phyloP scores from a whole-genome alignment of 92 coral and sea anemone genomes.

The Porites cylindrica region DNA sequence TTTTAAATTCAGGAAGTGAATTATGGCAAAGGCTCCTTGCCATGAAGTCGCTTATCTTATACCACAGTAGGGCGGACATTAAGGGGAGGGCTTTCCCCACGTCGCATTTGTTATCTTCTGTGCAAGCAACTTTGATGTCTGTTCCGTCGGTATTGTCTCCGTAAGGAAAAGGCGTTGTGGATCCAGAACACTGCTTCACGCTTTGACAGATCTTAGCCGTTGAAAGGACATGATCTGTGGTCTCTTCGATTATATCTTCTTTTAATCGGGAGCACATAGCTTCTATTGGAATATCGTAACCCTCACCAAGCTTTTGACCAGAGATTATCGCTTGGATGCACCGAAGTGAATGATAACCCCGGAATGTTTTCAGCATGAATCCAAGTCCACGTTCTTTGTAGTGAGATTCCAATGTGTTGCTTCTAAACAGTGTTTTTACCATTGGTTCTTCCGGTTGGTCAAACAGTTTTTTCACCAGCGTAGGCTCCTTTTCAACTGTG shows the following conservation, averaged over 20 bases:
- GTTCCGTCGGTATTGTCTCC: slow-evolving; percentile 26
- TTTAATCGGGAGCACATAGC: slow-evolving; percentile 24
- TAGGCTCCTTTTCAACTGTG: background rate
- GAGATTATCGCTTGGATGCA: slow-evolving; percentile 34
- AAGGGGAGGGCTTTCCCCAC: slow-evolving; percentile 48
- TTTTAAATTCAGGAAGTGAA: background rate
- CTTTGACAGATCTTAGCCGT: slow-evolving; percentile 11
- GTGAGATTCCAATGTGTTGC: background rate
- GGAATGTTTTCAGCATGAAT: slow-evolving; percentile 4
- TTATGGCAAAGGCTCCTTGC: slow-evolving; percentile 50
- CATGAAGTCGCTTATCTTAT: slow-evolving; percentile 38
- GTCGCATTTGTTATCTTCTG: slow-evolving; percentile 34
- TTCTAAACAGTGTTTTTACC: slow-evolving; percentile 10
- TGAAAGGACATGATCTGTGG: background rate
- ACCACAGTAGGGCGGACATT: slow-evolving; percentile 63
- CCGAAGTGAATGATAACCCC: slow-evolving; percentile 39
- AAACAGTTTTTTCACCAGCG: background rate
- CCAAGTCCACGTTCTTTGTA: slow-evolving; percentile 30
- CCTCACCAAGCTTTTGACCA: background rate
- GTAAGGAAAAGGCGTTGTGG: slow-evolving; percentile 14
- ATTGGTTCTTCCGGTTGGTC: slow-evolving; percentile 26
- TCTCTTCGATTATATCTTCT: background rate
- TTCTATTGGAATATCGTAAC: slow-evolving; percentile 30
- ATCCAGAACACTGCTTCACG: slow-evolving; percentile 18
- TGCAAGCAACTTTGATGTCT: slow-evolving; percentile 37